A percentile compares a stretch with the other conserved stretches of the same genome.
Evolutionary conservation across 2,797 vertebrate genomes (phyloP).

Genomic region (Peromyscus nudipes): DNA sequence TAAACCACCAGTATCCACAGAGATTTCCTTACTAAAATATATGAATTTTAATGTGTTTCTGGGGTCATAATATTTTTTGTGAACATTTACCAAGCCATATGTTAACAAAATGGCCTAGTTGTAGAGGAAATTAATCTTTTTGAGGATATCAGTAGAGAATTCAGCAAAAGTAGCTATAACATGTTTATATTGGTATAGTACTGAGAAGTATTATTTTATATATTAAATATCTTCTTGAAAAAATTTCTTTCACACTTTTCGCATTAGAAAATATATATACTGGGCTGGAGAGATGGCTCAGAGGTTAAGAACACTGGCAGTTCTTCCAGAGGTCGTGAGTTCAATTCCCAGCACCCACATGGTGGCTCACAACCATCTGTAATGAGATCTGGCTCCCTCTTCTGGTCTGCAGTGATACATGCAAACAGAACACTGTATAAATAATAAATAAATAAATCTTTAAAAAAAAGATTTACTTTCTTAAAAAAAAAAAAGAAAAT

Average conservation of each 20-base stretch:
- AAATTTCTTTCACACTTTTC: neutral
- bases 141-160: neutral
- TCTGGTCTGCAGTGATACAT: too few relatives aligned
- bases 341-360: too few relatives aligned
- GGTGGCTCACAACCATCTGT: too few relatives aligned
- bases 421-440: too few relatives aligned
- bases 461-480: too few relatives aligned
- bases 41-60: slow-evolving; percentile 41
- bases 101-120: slow-evolving; percentile 33
- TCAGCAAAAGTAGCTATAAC: neutral
- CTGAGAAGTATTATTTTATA: neutral
- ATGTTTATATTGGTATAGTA: neutral
- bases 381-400: too few relatives aligned
- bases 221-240: neutral
- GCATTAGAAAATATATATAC: neutral
- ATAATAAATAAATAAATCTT: too few relatives aligned
- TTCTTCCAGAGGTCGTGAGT: too few relatives aligned
- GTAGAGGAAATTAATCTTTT: neutral
- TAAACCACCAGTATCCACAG: neutral
- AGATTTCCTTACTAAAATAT: neutral
- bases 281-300: too few relatives aligned
- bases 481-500: too few relatives aligned
- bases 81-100: slow-evolving; percentile 48
- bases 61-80: slow-evolving; percentile 27
- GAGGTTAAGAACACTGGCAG: too few relatives aligned